Evolutionary conservation across 2,113 vertebrate genomes (phyloP).

Genomic region (Capra hircus): DNA sequence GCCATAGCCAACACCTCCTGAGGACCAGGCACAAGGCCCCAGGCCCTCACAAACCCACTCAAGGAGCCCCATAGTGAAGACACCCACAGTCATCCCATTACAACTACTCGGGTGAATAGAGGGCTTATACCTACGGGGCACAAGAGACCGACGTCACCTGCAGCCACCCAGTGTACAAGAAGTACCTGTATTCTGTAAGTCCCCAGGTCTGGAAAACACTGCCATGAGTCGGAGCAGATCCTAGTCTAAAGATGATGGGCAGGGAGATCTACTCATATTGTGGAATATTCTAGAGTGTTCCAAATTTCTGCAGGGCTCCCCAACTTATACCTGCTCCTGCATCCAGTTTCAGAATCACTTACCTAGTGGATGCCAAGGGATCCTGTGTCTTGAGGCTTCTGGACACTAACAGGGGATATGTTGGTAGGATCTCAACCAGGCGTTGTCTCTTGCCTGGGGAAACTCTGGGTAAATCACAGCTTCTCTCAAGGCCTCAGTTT

Average conservation of each 20-base stretch:
- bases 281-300: background rate
- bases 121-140: background rate
- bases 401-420: background rate
- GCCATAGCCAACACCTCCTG: background rate
- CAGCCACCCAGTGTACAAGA: background rate
- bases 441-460: background rate
- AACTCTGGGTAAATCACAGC: background rate
- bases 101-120: background rate
- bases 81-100: background rate
- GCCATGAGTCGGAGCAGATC: background rate
- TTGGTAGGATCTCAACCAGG: background rate
- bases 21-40: background rate
- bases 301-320: background rate
- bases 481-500: background rate
- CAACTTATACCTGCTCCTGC: background rate
- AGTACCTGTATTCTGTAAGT: background rate
- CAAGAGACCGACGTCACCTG: fast-evolving
- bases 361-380: background rate
- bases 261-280: background rate
- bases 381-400: background rate
- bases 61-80: background rate
- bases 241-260: background rate
- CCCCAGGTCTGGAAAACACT: background rate
- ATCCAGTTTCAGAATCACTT: background rate
- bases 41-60: background rate